Conservation (phyloP, 2,797 vertebrate species). For the Nothura maculosa region DNA sequence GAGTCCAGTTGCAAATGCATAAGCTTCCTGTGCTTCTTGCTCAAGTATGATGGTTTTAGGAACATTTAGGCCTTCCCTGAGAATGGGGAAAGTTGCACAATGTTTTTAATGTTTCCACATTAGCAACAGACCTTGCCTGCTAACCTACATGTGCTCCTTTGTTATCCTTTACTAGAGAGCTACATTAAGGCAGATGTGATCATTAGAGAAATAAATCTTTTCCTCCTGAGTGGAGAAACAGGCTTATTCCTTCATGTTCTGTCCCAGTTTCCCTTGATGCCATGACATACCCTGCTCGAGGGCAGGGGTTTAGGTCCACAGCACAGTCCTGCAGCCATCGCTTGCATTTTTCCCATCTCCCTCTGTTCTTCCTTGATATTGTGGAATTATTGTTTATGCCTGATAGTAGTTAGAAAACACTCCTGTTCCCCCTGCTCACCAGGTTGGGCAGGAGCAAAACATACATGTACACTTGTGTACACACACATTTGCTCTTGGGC, state of each 20-base stretch:
- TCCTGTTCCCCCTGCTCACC: neutral
- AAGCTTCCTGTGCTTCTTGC: neutral
- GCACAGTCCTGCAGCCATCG: neutral
- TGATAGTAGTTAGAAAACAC: neutral
- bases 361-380: neutral
- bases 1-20: neutral
- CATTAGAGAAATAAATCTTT: neutral
- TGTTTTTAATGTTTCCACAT: neutral
- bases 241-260: neutral
- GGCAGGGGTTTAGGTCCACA: neutral
- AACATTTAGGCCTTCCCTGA: neutral
- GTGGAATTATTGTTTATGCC: neutral
- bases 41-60: neutral
- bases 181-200: neutral
- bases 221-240: neutral
- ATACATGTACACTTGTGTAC: fast-evolving
- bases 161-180: neutral
- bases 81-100: fast-evolving
- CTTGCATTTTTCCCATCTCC: neutral
- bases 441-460: neutral
- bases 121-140: neutral
- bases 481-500: neutral
- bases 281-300: neutral
- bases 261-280: neutral
- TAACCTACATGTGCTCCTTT: neutral